Percentiles rank a stretch among this genome's conserved stretches.
Conservation (phyloP, 2,888 invertebrate species). For the Nezara viridula region DNA sequence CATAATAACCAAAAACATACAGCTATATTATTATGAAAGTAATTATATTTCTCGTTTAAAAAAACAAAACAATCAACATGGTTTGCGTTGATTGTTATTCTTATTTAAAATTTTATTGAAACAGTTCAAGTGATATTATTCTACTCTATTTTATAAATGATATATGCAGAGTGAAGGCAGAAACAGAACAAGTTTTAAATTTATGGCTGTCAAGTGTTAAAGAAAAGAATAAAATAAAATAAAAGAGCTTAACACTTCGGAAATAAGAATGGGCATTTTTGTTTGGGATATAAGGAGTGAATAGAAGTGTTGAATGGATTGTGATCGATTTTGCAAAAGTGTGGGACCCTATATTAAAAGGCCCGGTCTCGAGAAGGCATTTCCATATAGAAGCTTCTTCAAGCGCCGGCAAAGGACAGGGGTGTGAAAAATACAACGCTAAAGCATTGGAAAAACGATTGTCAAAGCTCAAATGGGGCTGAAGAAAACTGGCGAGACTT, state of each 20-base stretch:
- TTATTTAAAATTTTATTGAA: too few species aligned
- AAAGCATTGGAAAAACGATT: conserved; percentile 22
- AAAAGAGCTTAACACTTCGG: not conserved
- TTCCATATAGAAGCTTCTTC: conserved; percentile 26
- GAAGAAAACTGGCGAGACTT: not conserved
- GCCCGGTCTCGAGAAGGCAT: not conserved
- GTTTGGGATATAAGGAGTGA: conserved; percentile 9
- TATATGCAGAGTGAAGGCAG: too few species aligned
- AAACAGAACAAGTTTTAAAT: not conserved
- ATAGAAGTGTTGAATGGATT: conserved; percentile 10
- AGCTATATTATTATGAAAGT: too few species aligned
- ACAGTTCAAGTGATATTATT: too few species aligned
- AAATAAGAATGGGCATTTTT: not conserved
- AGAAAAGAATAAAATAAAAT: too few species aligned
- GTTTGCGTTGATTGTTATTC: too few species aligned
- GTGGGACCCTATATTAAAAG: conserved; percentile 3
- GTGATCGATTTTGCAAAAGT: conserved; percentile 21
- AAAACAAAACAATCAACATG: too few species aligned
- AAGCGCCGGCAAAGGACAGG: not conserved
- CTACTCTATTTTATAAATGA: too few species aligned
- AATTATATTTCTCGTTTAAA: too few species aligned
- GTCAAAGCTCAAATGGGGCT: conserved; percentile 5
- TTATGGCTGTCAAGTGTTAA: not conserved
- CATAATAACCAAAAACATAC: too few species aligned
- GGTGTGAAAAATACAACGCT: not conserved